Evolutionary conservation across 53 echinoderm and acorn worm species (phyloP).

Genomic region (Astropecten irregularis): DNA sequence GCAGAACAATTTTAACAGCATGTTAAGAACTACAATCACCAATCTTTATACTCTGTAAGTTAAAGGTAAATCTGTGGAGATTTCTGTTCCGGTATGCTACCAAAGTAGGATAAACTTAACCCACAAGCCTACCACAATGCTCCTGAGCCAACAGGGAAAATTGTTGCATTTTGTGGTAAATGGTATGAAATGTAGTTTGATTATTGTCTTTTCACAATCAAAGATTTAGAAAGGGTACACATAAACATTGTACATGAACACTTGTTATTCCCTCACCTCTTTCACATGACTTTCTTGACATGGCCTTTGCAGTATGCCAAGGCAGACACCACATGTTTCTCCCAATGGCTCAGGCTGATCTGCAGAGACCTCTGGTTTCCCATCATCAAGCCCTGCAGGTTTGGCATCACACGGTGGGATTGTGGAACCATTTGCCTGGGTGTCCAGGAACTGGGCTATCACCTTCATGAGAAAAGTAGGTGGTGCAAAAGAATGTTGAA

Average conservation of each 20-base stretch:
- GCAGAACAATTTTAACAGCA: too few relatives aligned
- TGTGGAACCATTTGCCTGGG: not conserved
- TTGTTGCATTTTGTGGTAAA: too few relatives aligned
- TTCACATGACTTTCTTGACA: slow-evolving; percentile 63
- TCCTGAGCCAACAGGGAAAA: too few relatives aligned
- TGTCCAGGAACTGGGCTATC: slow-evolving; percentile 10
- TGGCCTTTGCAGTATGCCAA: slow-evolving; percentile 80
- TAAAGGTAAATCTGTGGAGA: too few relatives aligned
- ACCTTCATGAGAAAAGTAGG: not conserved
- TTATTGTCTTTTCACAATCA: not conserved
- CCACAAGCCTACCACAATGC: too few relatives aligned
- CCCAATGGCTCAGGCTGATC: not conserved
- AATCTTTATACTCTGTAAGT: too few relatives aligned
- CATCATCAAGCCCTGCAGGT: not conserved
- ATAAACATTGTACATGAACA: too few relatives aligned
- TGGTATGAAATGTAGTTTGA: not conserved
- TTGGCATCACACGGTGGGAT: not conserved
- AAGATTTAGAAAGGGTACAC: too few relatives aligned
- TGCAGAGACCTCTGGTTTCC: not conserved
- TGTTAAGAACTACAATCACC: too few relatives aligned
- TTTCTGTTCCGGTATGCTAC: too few relatives aligned
- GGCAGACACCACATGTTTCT: slow-evolving; percentile 81
- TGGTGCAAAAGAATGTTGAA: not conserved
- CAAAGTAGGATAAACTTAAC: too few relatives aligned
- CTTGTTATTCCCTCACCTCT: slow-evolving; percentile 67